Evolutionary conservation across 2,888 invertebrate species (phyloP), one percentile per base, ranked within the genome.

Genomic region (Patella caerulea): DNA sequence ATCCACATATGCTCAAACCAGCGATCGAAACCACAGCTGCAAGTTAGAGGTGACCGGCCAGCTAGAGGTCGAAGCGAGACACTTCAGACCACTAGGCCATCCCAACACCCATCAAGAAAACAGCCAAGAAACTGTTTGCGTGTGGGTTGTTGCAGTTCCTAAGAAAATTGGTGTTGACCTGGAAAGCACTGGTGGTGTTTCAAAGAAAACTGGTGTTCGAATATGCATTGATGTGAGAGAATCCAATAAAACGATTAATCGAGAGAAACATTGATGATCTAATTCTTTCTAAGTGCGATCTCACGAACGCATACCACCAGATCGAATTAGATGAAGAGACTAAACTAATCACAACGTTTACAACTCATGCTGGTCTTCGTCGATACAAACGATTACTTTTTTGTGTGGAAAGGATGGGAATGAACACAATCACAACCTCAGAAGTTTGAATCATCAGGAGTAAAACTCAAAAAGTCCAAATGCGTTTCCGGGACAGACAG

Each of bases 351-450:
- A 83, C 83, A 15, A 84, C 84, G 9, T 86, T 85, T 73, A 74
- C 55, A 12, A 85, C 84, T 2, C 87, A 87, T 73, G 55, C 77
- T 2, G 84, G 84, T n/a, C 77, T 86, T 19, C 80, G 55, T 17
- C 65, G 83, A 69, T 85, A 83, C 75, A 85, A 85, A 76, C 45
- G 84, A 0, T 56, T 84, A 69, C 83, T 78, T n/a, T 86, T 85
- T 77, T 86, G 86, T 14, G 78, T 85, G 91, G 86, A 2, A 84
- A 78, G 76, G 79, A 76, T 15, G 78, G 81, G 75, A 53, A 82
- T 71, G 86, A 89, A 72, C 91, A 90, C 77, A 87, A 92, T 78
- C 59, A 52, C 52, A 78, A 86, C 12, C 76, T 91, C 24, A 78
- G 73, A 80, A 71, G 17, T 34, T 65, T 17, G 65, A 65, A 5